A percentile compares a stretch with the other conserved stretches of the same genome.
Evolutionary conservation across 2,797 vertebrate species (phyloP).

Genomic region (Cirrhinus molitorella): DNA sequence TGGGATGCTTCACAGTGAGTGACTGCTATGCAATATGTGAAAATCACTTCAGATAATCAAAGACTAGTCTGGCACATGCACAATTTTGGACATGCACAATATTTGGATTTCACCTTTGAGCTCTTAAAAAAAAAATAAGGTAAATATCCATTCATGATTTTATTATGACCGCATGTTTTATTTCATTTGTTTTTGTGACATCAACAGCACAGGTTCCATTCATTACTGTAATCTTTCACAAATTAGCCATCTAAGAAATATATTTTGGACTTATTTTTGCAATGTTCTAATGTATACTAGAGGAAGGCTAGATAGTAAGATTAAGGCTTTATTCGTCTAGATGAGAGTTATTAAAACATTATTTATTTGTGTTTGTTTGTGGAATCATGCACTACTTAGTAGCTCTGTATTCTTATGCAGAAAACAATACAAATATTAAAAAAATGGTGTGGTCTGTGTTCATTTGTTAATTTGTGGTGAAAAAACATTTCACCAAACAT

Average conservation of each 20-base stretch:
- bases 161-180: neutral
- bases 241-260: neutral
- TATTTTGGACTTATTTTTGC: neutral
- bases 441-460: too few species aligned
- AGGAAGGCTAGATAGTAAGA: neutral
- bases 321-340: too few species aligned
- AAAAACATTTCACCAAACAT: too few species aligned
- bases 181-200: neutral
- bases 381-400: too few species aligned
- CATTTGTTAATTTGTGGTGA: too few species aligned
- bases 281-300: neutral
- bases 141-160: neutral
- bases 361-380: too few species aligned
- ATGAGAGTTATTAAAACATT: too few species aligned
- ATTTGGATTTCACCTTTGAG: neutral
- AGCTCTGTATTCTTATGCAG: too few species aligned
- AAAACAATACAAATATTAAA: too few species aligned
- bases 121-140: neutral
- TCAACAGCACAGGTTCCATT: neutral
- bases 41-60: conserved; percentile 46
- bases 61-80: neutral
- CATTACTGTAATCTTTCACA: neutral
- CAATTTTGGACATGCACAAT: neutral
- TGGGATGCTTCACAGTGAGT: conserved; percentile 42
- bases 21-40: conserved; percentile 48